Evolutionary conservation across 2,888 invertebrate genomes (phyloP).

Genomic region (Neuroscelio doddi): DNA sequence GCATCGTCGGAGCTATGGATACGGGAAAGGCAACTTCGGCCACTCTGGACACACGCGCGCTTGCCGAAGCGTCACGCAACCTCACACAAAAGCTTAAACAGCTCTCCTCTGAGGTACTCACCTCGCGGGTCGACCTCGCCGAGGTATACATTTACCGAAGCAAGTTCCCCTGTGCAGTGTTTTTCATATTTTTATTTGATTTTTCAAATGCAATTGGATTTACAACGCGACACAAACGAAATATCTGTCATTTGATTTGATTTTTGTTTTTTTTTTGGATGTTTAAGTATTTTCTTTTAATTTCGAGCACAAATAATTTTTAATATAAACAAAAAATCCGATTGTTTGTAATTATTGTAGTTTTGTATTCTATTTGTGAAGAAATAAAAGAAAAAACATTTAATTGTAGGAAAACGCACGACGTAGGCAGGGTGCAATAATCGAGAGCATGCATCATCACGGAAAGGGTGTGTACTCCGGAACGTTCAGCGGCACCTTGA

Average conservation of each 20-base stretch:
- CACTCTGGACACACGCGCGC: conserved; percentile 79
- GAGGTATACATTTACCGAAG: conserved; percentile 68
- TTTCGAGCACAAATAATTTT: no score
- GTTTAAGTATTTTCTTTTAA: background rate
- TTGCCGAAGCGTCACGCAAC: conserved; percentile 93
- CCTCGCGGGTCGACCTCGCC: conserved; percentile 73
- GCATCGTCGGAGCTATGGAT: conserved; percentile 58
- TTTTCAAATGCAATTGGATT: no score
- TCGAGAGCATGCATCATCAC: conserved; percentile 94
- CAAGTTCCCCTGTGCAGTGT: conserved; percentile 51
- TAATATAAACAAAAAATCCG: no score
- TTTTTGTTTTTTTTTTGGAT: conserved; percentile 2
- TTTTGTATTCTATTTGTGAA: no score
- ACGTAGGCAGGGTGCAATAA: conserved; percentile 82
- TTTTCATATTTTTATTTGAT: background rate
- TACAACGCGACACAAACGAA: no score
- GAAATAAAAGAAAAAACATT: background rate
- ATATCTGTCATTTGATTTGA: background rate
- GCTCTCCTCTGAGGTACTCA: conserved; percentile 90
- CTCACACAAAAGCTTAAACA: conserved; percentile 92
- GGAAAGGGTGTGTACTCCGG: conserved; percentile 97
- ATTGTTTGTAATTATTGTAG: no score
- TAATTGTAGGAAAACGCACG: conserved; percentile 66
- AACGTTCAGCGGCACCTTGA: conserved; percentile 95
- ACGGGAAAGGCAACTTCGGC: conserved; percentile 66